These are phyloP conservation scores for Harmothoe impar DNA, from an alignment of 2,888 invertebrate species.

Conservation along the genomic window DNA sequence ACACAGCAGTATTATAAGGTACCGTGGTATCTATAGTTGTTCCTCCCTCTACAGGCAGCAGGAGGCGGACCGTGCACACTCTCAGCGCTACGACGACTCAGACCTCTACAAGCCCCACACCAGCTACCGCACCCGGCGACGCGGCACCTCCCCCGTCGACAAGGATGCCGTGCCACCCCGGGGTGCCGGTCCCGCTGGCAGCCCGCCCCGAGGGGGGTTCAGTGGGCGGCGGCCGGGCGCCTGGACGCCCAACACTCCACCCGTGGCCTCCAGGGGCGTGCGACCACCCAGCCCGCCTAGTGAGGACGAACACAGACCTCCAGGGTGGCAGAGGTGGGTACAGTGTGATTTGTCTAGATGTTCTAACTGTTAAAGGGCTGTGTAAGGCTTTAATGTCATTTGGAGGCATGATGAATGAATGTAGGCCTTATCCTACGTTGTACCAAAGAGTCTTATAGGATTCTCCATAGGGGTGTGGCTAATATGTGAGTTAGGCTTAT, in stretches of 20 bases:
- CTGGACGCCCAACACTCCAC: background rate
- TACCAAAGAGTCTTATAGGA: too few species aligned
- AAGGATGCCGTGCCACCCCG: background rate
- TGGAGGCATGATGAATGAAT: too few species aligned
- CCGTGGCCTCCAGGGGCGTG: background rate
- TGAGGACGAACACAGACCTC: background rate
- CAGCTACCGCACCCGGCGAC: constrained; percentile 50
- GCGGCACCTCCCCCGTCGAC: constrained; percentile 13
- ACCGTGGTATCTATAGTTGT: too few species aligned
- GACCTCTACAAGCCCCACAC: constrained; percentile 64
- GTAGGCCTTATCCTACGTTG: too few species aligned
- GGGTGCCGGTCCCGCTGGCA: background rate
- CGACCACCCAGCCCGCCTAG: constrained; percentile 2
- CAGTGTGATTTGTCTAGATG: background rate
- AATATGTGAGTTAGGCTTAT: too few species aligned
- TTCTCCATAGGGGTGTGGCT: too few species aligned
- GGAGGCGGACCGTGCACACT: constrained; percentile 51
- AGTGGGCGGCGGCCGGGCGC: background rate
- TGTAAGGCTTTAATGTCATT: too few species aligned
- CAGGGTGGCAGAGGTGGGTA: background rate
- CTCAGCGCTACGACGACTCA: constrained; percentile 63
- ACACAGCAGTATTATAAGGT: too few species aligned
- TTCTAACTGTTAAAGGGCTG: too few species aligned
- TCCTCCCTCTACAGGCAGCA: background rate
- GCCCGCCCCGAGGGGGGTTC: background rate